phyloP scores from a whole-genome alignment of 92 coral and sea anemone species.

The Parazoanthus swiftii region DNA sequence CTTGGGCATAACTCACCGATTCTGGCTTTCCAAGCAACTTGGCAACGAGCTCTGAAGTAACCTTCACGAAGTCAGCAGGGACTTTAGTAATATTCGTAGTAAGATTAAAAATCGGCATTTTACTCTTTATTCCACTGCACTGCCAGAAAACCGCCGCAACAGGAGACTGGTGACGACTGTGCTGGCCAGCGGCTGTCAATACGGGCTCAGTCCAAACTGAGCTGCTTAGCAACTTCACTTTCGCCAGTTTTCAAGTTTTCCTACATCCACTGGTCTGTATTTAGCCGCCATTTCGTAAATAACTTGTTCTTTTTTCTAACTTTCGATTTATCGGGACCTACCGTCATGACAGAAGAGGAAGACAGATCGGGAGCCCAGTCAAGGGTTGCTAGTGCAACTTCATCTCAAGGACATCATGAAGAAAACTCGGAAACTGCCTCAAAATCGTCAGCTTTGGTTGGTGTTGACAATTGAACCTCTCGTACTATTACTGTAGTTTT shows the following conservation, averaged over 20 bases:
- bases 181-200: constrained; percentile 6
- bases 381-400: constrained; percentile 73
- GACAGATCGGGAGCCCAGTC: constrained; percentile 79
- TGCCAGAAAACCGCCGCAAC: too few relatives aligned
- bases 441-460: constrained; percentile 69
- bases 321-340: not conserved
- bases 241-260: too few relatives aligned
- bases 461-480: not conserved
- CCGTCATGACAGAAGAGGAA: constrained; percentile 65
- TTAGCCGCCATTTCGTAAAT: constrained; percentile 32
- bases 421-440: constrained; percentile 55
- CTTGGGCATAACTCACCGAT: constrained; percentile 42
- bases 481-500: too few relatives aligned
- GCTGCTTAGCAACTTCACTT: constrained; percentile 45
- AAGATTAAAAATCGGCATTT: constrained; percentile 45
- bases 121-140: too few relatives aligned
- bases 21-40: constrained; percentile 64
- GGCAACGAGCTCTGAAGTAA: constrained; percentile 57
- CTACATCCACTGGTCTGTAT: constrained; percentile 11
- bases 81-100: constrained; percentile 62
- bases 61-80: constrained; percentile 66
- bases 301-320: not conserved
- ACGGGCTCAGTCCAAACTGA: constrained; percentile 17
- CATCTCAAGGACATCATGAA: constrained; percentile 56
- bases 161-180: constrained; percentile 10